Evolutionary conservation across 2,797 vertebrate species (phyloP), one percentile per base, ranked within the genome.

Genomic region (Cryptoblepharus egeriae): DNA sequence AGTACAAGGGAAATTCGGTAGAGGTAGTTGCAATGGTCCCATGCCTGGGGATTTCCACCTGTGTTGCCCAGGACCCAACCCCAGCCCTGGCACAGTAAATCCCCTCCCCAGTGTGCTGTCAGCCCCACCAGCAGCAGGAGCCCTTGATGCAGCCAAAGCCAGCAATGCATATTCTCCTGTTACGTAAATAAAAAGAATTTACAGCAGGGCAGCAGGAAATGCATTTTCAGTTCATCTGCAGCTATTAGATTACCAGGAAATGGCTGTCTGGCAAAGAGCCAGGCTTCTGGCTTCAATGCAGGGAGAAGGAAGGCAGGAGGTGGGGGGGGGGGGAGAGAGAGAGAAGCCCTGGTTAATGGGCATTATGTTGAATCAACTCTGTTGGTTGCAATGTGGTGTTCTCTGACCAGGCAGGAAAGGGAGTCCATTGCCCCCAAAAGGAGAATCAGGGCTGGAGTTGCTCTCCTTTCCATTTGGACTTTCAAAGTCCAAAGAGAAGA

Each of bases 161-260:
- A 90, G 88, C 68, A 84, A 90, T 93, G 92, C 90, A 87, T 70
- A 70, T 95, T 94, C 93, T 95, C 92, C 90, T 93, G 90, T 95
- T 94, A 93, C 93, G 94, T 96, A 94, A 96, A 95, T 95, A 93
- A 95, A 91, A 94, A 8, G 26, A 45, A 87, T 94, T 95, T 94
- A 95, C 90, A 94, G 93, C 93, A 90, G 65, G 87, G 94, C 94
- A 93, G 93, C 94, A 96, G 95, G 95, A 96, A 96, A 96, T 96
- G 95, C 94, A 95, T 94, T 96, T 95, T 95, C 92, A 92, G 93
- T 93, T 95, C 94, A 95, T 95, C 94, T 93, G 92, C 91, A 91
- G 94, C 94, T 93, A 95, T 96, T 95, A 92, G 94, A 94, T 95
- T 95, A 94, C 94, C 92, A 92, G 91, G 95, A 96, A 96, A 96